Evolutionary conservation across 2,797 vertebrate species (phyloP).

Genomic region (Chromobotia macracanthus): DNA sequence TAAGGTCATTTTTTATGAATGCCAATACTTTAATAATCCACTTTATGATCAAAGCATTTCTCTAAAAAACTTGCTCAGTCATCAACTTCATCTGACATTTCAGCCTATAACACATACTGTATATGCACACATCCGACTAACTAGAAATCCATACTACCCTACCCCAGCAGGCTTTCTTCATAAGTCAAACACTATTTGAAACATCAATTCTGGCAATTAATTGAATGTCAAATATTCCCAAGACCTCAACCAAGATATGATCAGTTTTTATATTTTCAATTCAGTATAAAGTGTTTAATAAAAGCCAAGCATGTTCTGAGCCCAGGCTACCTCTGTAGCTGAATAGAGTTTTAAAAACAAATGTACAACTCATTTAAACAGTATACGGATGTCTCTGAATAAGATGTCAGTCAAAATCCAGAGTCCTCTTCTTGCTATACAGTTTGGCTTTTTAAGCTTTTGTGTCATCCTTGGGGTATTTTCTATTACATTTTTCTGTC

Average conservation of each 20-base stretch:
- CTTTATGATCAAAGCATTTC: constrained; percentile 69
- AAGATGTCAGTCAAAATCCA: constrained; percentile 64
- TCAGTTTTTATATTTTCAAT: constrained; percentile 44
- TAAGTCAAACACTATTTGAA: constrained; percentile 24
- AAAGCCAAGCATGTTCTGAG: constrained; percentile 65
- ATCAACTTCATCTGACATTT: constrained; percentile 49
- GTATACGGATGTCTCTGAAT: constrained; percentile 72
- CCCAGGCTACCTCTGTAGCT: constrained; percentile 68
- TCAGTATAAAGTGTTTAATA: constrained; percentile 64
- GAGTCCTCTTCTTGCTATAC: constrained; percentile 51
- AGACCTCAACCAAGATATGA: constrained; percentile 76
- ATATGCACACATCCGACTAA: constrained; percentile 37
- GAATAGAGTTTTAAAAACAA: constrained; percentile 82
- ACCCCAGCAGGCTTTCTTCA: constrained; percentile 2
- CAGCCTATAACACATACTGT: constrained; percentile 12
- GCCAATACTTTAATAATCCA: constrained; percentile 80
- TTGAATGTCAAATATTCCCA: constrained; percentile 59
- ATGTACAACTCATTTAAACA: constrained; percentile 83
- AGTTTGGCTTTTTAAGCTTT: constrained; percentile 30
- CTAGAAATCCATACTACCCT: background rate
- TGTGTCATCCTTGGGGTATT: constrained; percentile 47
- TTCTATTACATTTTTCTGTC: constrained; percentile 59
- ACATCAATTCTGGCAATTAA: constrained; percentile 9
- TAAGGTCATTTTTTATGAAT: constrained; percentile 75
- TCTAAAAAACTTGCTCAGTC: constrained; percentile 67